A percentile compares a stretch with the other conserved stretches of the same genome.
phyloP scores from a whole-genome alignment of 2,113 vertebrate genomes.

The Sprattus sprattus region DNA sequence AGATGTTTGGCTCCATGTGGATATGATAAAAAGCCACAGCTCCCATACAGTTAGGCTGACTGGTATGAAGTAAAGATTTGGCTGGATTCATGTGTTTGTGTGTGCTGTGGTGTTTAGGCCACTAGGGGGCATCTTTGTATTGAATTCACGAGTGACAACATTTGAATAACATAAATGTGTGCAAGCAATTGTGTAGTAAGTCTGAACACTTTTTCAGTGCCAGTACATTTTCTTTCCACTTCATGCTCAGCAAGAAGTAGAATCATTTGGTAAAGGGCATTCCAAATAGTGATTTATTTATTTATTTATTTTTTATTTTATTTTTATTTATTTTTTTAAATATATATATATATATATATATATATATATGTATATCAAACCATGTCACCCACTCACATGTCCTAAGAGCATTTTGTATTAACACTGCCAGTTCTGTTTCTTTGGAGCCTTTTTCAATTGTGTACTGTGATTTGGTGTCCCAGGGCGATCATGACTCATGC shows the following conservation, averaged over 20 bases:
- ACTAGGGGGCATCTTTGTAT: constrained; percentile 27
- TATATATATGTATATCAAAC: no score
- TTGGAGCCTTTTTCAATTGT: neutral
- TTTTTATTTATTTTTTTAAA: no score
- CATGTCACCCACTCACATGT: no score
- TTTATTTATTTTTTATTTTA: no score
- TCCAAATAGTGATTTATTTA: neutral
- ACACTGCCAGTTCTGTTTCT: neutral
- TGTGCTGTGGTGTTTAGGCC: neutral
- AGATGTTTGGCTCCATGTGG: no score
- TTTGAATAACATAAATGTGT: neutral
- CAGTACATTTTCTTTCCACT: neutral
- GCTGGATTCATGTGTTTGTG: neutral
- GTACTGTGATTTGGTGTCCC: constrained; percentile 35
- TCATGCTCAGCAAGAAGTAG: neutral
- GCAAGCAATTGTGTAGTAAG: neutral
- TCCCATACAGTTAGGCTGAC: neutral
- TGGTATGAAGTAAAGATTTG: neutral
- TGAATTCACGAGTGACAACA: neutral
- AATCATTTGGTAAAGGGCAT: neutral
- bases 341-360: no score
- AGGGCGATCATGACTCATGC: constrained; percentile 92
- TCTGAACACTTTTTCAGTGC: neutral
- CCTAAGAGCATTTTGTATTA: no score
- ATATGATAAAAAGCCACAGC: no score